Evolutionary conservation across 2,888 invertebrate genomes (phyloP).

Genomic region (Ectobius pallidus): DNA sequence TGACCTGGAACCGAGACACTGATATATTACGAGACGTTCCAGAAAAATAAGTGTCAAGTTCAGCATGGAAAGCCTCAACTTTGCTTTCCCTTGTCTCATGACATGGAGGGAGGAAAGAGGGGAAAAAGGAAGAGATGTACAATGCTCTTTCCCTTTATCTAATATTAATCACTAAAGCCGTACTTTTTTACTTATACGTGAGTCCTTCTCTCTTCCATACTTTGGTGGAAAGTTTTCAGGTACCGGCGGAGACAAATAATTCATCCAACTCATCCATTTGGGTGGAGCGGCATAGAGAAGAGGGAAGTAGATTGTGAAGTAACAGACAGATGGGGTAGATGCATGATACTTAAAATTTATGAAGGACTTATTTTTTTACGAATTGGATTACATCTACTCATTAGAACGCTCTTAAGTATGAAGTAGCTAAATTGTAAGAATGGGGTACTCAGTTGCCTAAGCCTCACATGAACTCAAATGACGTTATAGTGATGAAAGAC

Average conservation of each 20-base stretch:
- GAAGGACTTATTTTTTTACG: too few species aligned
- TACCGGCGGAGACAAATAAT: neutral
- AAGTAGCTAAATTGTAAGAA: too few species aligned
- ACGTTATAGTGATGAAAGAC: too few species aligned
- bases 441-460: too few species aligned
- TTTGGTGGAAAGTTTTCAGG: neutral
- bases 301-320: neutral
- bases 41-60: neutral
- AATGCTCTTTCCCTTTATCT: neutral
- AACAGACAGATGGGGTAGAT: too few species aligned
- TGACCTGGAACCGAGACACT: neutral
- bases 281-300: neutral
- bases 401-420: too few species aligned
- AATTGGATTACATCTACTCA: too few species aligned
- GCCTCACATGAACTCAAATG: too few species aligned
- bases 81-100: neutral
- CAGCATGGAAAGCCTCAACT: neutral
- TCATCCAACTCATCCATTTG: neutral
- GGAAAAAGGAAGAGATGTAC: neutral
- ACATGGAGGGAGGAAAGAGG: neutral
- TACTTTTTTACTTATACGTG: neutral
- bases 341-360: too few species aligned
- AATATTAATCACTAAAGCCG: neutral
- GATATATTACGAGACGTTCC: neutral
- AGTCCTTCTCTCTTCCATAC: neutral